Conservation (phyloP, 2,797 vertebrate genomes). For the Labroides dimidiatus region DNA sequence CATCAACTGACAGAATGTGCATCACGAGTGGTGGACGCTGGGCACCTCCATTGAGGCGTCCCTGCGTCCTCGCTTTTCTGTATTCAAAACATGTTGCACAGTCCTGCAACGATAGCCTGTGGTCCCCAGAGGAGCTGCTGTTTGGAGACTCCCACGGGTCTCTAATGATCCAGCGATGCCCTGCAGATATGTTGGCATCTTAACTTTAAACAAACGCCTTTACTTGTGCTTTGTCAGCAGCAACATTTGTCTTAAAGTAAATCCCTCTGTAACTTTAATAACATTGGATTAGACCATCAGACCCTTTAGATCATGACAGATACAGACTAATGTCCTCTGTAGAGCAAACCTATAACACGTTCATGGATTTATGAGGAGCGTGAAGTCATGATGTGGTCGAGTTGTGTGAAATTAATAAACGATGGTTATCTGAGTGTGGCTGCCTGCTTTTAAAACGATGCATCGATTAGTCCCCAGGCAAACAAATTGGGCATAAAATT, state of each 20-base stretch:
- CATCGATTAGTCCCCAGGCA: slow-evolving; percentile 24
- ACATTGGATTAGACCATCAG: not conserved
- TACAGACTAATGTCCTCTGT: not conserved
- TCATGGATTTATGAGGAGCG: not conserved
- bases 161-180: slow-evolving; percentile 23
- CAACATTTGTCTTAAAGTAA: not conserved
- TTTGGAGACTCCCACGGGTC: slow-evolving; percentile 12
- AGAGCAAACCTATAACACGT: not conserved
- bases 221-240: slow-evolving; percentile 21
- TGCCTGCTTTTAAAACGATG: slow-evolving; percentile 15
- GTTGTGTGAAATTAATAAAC: slow-evolving; percentile 6
- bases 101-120: slow-evolving; percentile 9
- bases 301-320: not conserved
- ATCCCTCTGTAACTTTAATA: not conserved
- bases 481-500: slow-evolving; percentile 49
- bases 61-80: not conserved
- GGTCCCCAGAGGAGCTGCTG: not conserved
- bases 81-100: slow-evolving; percentile 38
- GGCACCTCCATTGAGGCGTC: not conserved
- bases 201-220: not conserved
- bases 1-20: slow-evolving; percentile 6
- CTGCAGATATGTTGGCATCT: not conserved
- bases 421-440: slow-evolving; percentile 18
- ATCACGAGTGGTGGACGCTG: not conserved
- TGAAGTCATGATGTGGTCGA: not conserved